phyloP scores from a whole-genome alignment of 2,888 invertebrate species.

The Tanaodytes sp. region DNA sequence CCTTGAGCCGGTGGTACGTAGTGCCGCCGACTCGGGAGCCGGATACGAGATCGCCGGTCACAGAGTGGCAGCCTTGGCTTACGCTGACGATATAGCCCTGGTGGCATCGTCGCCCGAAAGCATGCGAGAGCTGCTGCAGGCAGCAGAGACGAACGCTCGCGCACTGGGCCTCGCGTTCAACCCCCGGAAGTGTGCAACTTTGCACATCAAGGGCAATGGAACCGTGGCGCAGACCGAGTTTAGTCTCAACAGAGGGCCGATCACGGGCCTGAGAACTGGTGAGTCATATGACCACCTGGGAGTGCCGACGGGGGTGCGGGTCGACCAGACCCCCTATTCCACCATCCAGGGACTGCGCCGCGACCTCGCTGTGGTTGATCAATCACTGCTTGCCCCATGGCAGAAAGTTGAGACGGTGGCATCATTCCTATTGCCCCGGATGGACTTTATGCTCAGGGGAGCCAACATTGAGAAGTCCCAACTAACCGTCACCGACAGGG shows the following conservation, averaged over 20 bases:
- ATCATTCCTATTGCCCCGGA: constrained; percentile 55
- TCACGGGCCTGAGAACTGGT: not conserved
- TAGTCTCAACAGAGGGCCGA: not conserved
- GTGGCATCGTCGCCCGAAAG: constrained; percentile 38
- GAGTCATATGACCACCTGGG: constrained; percentile 26
- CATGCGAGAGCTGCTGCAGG: constrained; percentile 43
- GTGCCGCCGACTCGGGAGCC: not conserved
- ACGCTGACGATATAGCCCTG: constrained; percentile 55
- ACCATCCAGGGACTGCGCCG: constrained; percentile 22
- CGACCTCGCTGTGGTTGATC: constrained; percentile 24
- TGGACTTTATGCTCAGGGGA: constrained; percentile 61
- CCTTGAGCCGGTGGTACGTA: constrained; percentile 58
- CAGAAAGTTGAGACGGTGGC: constrained; percentile 49
- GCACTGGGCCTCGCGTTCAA: constrained; percentile 54
- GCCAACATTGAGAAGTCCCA: constrained; percentile 55
- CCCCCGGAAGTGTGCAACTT: constrained; percentile 13
- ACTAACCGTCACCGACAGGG: constrained; percentile 56
- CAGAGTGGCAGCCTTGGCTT: constrained; percentile 27
- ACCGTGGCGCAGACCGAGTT: constrained; percentile 4
- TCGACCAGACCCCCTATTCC: constrained; percentile 42
- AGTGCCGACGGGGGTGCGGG: constrained; percentile 26
- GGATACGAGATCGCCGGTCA: constrained; percentile 32
- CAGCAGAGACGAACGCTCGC: constrained; percentile 28
- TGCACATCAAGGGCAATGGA: constrained; percentile 7
- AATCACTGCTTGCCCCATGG: constrained; percentile 54